Evolutionary conservation across 2,888 invertebrate species (phyloP).

Genomic region (Panopea generosa): DNA sequence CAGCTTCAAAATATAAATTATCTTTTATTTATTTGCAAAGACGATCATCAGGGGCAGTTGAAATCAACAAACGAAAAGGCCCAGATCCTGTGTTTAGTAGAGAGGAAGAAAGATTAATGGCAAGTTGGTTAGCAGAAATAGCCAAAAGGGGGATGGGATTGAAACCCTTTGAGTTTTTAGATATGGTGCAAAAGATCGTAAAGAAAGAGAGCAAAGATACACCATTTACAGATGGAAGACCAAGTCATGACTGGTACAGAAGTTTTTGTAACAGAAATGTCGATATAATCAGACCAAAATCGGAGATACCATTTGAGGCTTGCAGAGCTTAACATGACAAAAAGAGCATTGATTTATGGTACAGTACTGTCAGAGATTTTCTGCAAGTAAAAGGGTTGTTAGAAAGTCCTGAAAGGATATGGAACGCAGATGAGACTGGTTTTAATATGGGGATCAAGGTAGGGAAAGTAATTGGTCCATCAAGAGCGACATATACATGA

Average conservation of each 20-base stretch:
- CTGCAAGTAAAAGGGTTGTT: not conserved
- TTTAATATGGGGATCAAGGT: constrained; percentile 9
- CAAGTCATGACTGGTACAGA: constrained; percentile 22
- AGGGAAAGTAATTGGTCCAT: constrained; percentile 1
- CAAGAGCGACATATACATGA: not conserved
- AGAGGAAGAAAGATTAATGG: constrained; percentile 38
- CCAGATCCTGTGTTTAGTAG: constrained; percentile 13
- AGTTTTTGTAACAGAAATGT: constrained; percentile 30
- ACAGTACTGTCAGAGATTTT: not conserved
- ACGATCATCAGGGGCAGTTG: constrained; percentile 30
- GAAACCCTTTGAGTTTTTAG: constrained; percentile 32
- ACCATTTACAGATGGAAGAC: constrained; percentile 5
- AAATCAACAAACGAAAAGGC: constrained; percentile 30
- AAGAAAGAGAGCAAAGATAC: not conserved
- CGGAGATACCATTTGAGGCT: constrained; percentile 13
- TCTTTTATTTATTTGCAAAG: constrained; percentile 26
- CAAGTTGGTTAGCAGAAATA: constrained; percentile 34
- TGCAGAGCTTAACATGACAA: constrained; percentile 9
- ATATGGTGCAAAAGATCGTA: constrained; percentile 33
- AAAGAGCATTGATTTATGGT: constrained; percentile 9
- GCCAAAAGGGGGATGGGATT: constrained; percentile 41
- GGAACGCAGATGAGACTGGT: constrained; percentile 12
- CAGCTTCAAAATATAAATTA: constrained; percentile 1
- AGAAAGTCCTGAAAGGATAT: constrained; percentile 1
- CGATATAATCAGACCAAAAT: constrained; percentile 6